Conservation (phyloP, 2,113 vertebrate species). For the Entelurus aequoreus region DNA sequence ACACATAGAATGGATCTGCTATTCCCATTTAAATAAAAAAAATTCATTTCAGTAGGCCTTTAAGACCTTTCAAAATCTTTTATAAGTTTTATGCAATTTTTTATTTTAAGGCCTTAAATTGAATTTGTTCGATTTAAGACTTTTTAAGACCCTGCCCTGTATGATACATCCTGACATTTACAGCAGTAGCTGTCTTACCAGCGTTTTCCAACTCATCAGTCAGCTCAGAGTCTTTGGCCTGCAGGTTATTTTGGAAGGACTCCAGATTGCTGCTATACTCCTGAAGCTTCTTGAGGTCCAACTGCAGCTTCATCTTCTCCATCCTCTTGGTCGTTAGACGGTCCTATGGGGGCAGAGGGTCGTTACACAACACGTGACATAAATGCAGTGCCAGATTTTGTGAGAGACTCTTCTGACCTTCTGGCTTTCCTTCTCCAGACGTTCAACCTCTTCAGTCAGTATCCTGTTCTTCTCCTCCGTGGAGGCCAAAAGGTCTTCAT, state of each 20-base stretch:
- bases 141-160: too few relatives aligned
- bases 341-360: conserved; percentile 70
- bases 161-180: not conserved
- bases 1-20: too few relatives aligned
- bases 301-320: conserved; percentile 80
- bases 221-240: conserved; percentile 73
- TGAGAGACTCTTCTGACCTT: conserved; percentile 67
- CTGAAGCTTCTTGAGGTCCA: conserved; percentile 86
- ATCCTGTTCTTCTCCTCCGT: conserved; percentile 77
- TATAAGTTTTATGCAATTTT: too few relatives aligned
- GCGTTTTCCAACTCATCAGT: conserved; percentile 76
- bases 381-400: not conserved
- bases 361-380: not conserved
- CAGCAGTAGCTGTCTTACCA: conserved; percentile 64
- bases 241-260: conserved; percentile 72
- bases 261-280: conserved; percentile 79
- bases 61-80: too few relatives aligned
- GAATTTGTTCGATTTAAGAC: too few relatives aligned
- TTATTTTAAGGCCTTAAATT: too few relatives aligned
- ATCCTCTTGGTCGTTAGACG: conserved; percentile 79
- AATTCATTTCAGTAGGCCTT: too few relatives aligned
- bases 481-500: conserved; percentile 74
- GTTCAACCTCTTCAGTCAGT: conserved; percentile 78
- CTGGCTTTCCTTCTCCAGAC: conserved; percentile 85
- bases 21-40: too few relatives aligned